These are phyloP conservation scores for Emberiza fucata DNA, from an alignment of 2,113 vertebrate species.

Conservation along the genomic window DNA sequence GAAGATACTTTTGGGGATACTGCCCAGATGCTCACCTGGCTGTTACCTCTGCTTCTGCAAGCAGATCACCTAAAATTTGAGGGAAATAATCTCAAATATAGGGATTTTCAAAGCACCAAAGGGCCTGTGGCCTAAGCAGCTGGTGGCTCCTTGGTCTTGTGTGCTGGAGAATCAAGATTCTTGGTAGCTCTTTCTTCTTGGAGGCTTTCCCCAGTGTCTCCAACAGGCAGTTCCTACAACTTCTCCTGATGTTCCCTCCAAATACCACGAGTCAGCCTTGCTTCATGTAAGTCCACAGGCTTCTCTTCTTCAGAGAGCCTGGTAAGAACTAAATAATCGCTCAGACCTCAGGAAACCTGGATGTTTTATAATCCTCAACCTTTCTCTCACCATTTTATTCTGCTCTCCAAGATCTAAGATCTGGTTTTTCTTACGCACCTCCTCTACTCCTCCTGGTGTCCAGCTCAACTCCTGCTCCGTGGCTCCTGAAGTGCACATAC, in stretches of 20 bases:
- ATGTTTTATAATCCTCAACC: neutral
- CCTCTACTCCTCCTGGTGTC: neutral
- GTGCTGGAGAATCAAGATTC: neutral
- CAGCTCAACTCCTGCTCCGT: constrained; percentile 19
- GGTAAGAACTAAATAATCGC: neutral
- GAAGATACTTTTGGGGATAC: neutral
- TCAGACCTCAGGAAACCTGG: neutral
- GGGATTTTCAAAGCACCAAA: neutral
- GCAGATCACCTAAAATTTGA: neutral
- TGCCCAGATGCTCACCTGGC: neutral
- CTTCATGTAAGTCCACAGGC: neutral
- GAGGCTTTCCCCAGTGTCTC: neutral
- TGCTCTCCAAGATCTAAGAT: neutral
- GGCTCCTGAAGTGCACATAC: constrained; percentile 2
- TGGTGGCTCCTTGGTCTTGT: neutral
- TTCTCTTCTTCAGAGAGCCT: neutral
- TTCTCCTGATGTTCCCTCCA: neutral
- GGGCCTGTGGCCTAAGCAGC: neutral
- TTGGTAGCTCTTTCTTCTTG: neutral
- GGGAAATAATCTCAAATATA: neutral
- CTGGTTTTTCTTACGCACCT: neutral
- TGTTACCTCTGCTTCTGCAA: neutral
- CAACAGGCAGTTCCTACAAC: neutral
- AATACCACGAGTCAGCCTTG: fast-evolving
- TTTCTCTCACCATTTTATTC: neutral